Evolutionary conservation across 2,113 vertebrate species (phyloP).

Genomic region (Elaphurus davidianus): DNA sequence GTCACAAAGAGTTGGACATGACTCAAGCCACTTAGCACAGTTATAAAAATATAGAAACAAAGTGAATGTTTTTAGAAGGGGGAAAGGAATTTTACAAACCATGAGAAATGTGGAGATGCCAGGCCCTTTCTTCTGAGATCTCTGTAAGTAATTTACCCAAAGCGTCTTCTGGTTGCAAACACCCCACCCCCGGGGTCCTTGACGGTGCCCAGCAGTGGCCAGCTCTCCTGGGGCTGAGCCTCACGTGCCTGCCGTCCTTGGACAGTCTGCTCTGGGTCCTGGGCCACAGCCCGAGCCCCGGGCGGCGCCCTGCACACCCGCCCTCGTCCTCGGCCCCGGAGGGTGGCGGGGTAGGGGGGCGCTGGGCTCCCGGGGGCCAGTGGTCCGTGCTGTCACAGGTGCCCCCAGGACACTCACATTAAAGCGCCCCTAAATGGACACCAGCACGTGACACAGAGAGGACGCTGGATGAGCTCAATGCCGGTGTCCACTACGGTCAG

Average conservation of each 20-base stretch:
- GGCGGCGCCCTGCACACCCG: fast-evolving
- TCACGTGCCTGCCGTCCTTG: fast-evolving
- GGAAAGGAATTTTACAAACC: not conserved
- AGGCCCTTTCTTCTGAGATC: not conserved
- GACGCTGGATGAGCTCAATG: fast-evolving
- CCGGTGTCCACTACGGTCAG: fast-evolving
- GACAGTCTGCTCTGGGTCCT: not conserved
- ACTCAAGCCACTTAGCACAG: not conserved
- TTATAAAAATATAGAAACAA: not conserved
- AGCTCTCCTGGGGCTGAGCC: not conserved
- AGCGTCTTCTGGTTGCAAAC: not conserved
- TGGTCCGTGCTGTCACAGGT: fast-evolving
- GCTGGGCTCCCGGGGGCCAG: fast-evolving
- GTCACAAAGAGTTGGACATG: not conserved
- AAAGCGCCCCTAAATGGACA: fast-evolving
- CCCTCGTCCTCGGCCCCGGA: fast-evolving
- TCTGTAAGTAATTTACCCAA: not conserved
- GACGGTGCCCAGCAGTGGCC: fast-evolving
- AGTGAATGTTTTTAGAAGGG: too few relatives aligned
- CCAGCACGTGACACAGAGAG: too few relatives aligned
- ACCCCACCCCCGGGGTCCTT: fast-evolving
- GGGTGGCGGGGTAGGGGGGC: not conserved
- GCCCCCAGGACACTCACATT: not conserved
- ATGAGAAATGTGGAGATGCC: too few relatives aligned
- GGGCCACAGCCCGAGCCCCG: too few relatives aligned